Evolutionary conservation across 37 sponge, comb jelly and placozoan species (phyloP).

Genomic region (Axinella damicornis): DNA sequence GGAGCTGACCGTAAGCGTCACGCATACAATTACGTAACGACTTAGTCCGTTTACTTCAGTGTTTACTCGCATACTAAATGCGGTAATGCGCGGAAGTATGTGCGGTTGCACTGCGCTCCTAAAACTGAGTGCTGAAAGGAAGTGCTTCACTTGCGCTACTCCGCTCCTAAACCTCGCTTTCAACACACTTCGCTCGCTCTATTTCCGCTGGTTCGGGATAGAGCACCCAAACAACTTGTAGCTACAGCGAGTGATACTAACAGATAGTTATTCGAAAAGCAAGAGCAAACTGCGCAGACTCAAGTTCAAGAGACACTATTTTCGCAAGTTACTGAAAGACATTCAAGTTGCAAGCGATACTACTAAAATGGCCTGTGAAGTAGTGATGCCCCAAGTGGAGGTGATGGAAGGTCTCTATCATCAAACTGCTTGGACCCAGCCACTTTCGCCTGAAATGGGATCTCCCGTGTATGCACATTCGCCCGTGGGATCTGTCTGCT

Average conservation of each 20-base stretch:
- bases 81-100: too few species aligned
- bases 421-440: constrained; percentile 51
- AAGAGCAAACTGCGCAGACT: background rate
- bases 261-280: background rate
- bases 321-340: too few species aligned
- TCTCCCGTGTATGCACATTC: constrained; percentile 50
- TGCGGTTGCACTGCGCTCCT: too few species aligned
- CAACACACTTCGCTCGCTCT: constrained; percentile 11
- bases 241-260: background rate
- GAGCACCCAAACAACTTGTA: background rate
- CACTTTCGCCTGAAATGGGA: constrained; percentile 55
- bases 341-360: too few species aligned
- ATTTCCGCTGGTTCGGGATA: constrained; percentile 18
- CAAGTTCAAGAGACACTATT: background rate
- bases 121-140: too few species aligned
- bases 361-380: constrained; percentile 46
- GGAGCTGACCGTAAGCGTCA: too few species aligned
- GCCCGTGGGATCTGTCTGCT: constrained; percentile 40
- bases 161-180: too few species aligned
- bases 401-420: constrained; percentile 45
- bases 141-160: too few species aligned
- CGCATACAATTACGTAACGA: too few species aligned
- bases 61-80: too few species aligned
- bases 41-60: too few species aligned
- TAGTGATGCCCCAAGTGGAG: constrained; percentile 16